phyloP scores from a whole-genome alignment of 2,888 invertebrate species.

The Stenotaenia linearis region DNA sequence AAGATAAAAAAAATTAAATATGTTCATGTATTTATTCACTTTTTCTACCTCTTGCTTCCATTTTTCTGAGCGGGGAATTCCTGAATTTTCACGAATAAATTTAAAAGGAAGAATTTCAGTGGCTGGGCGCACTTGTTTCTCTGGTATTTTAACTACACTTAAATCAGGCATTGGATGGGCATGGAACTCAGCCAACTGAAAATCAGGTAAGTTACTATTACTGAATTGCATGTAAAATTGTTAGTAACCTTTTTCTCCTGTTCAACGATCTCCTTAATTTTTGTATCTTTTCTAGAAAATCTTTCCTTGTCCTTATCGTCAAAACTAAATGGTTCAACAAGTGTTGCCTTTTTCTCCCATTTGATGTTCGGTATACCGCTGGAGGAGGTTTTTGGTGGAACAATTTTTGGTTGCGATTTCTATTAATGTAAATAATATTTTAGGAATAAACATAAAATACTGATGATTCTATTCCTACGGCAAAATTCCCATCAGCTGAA shows the following conservation, averaged over 20 bases:
- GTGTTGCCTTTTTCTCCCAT: slow-evolving; percentile 40
- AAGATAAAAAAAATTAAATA: too few species aligned
- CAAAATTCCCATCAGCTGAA: neutral
- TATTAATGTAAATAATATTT: neutral
- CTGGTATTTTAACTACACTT: slow-evolving; percentile 38
- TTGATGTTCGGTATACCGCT: slow-evolving; percentile 44
- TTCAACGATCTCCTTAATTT: slow-evolving; percentile 47
- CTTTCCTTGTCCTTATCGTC: slow-evolving; percentile 58
- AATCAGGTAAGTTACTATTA: too few species aligned
- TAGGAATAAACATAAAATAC: neutral
- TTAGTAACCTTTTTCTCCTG: slow-evolving; percentile 43
- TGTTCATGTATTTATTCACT: too few species aligned
- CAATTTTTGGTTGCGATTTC: neutral
- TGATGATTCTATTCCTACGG: neutral
- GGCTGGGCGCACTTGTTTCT: neutral
- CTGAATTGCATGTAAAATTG: too few species aligned
- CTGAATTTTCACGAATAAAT: neutral
- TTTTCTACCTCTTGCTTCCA: neutral
- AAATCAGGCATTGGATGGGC: neutral
- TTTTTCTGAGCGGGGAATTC: neutral
- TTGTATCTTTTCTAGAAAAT: slow-evolving; percentile 56
- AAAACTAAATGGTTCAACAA: slow-evolving; percentile 60
- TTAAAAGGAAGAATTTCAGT: slow-evolving; percentile 6
- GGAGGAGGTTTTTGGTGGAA: neutral
- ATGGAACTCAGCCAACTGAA: neutral